Evolutionary conservation across 2,888 invertebrate species (phyloP), one percentile per base, ranked within the genome.

Genomic region (Diarsia mendica): DNA sequence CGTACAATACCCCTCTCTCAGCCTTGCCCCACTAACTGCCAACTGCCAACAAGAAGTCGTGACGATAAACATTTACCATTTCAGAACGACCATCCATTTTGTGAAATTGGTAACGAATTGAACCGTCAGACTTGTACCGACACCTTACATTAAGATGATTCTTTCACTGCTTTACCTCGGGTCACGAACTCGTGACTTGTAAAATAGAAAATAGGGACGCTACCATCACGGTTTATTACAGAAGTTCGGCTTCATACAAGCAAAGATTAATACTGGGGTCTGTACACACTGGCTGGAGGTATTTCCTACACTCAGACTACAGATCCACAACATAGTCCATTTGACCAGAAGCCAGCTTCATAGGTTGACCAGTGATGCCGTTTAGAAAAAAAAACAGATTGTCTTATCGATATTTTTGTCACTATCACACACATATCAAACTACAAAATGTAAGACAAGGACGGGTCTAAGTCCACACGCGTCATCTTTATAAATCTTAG

Each of bases 141-240:
- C 76, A 79, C 66, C 67, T 84, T 70, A 72, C 55, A 69, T 67
- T 80, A 39, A 60, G 69, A 77, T 66, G 74, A 68, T 68, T 87
- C 84, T 87, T 85, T 84, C 76, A 75, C 76, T 70, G 84, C 82
- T 88, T 88, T 88, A 90, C 87, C 85, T 80, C 69, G 78, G 89
- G 86, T 92, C 93, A 93, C 93, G 92, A 93, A 83, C 71, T 92
- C 93, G 93, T 93, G 93, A 93, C 91, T 91, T 67, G 69, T 72
- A 77, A 87, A 91, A 90, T 89, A 87, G 90, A 90, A 91, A 90
- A 86, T 86, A 73, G 46, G 75, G 75, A 68, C 77, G 67, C 28
- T 72, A 58, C n/a, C 9, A 18, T 5, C 48, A 33, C 20, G 46
- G 13, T 51, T 46, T 20, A 23, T 0, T 20, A 33, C 60, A 77